phyloP scores from a whole-genome alignment of 2,797 vertebrate species.

The Merluccius polli region DNA sequence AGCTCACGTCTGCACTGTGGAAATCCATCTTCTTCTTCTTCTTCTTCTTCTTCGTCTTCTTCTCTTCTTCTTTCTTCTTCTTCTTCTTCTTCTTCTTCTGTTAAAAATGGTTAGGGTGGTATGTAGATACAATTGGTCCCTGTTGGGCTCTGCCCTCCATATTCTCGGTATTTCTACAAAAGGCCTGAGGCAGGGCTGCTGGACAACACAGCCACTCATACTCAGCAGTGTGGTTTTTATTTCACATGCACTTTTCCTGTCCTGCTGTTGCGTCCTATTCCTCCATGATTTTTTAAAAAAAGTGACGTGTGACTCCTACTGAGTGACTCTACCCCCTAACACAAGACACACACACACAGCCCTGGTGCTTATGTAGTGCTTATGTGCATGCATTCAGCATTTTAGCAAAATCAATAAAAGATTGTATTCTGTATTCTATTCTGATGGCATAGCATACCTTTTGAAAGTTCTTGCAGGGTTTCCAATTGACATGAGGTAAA shows the following conservation, averaged over 20 bases:
- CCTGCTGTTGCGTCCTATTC: no score
- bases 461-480: neutral
- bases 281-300: neutral
- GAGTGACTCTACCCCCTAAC: no score
- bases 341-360: neutral
- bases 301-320: no score
- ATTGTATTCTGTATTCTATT: neutral
- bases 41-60: no score
- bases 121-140: neutral
- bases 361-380: no score
- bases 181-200: neutral
- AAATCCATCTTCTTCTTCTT: neutral
- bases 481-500: neutral
- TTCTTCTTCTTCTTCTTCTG: neutral
- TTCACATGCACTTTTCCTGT: no score
- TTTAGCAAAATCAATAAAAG: no score
- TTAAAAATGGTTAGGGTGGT: neutral
- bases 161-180: neutral
- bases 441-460: neutral
- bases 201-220: neutral
- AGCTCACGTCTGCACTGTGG: neutral
- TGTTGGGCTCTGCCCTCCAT: neutral
- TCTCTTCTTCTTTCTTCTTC: no score
- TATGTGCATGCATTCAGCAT: no score
- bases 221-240: no score